Evolutionary conservation across 2,113 vertebrate species (phyloP), one percentile per base, ranked within the genome.

Genomic region (Isurus oxyrinchus): DNA sequence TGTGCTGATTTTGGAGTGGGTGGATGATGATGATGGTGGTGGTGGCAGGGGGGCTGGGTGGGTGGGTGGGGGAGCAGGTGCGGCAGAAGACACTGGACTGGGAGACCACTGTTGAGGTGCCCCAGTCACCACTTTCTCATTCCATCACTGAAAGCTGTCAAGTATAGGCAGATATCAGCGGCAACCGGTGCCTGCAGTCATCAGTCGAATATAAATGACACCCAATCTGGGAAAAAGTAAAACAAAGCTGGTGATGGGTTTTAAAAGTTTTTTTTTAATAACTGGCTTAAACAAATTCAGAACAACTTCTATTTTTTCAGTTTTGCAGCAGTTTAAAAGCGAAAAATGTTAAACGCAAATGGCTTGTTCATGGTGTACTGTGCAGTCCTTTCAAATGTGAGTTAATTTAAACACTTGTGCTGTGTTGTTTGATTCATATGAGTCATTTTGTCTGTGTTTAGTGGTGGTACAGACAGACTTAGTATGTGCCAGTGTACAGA

Each of bases 231-330:
- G 31, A 21, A 49, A 55, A 8, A 91, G 55, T 31, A 59, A 16
- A 27, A n/a, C 88, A 31, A 94, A 94, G 25, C 59, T 94, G 59
- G 59, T 21, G 90, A 63, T 61, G n/a, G 35, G 40, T 94, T 93
- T 40, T 63, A 63, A n/a, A 61, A 4, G 31, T 59, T 63, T 94
- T 91, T 90, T 94, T 94, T 94, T 23, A 94, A 94, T 63, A 94
- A 94, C 90, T 40, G 59, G 90, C 59, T 63, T 94, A 21, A 84
- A 44, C 81, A 84, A 90, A 94, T 94, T 94, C 59, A 94, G 61
- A 94, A 94, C 88, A 49, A 94, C 7, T 84, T 84, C 79, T 90
- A 90, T 94, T 94, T 94, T 94, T 94, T 94, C 90, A 94, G 90
- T 94, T 94, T 94, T 94, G 35, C 90, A 94, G n/a, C 90, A 94